Percentiles rank a stretch among this genome's conserved stretches.
These are phyloP conservation scores for Masticophis lateralis DNA, from an alignment of 2,797 vertebrate genomes.

Conservation along the genomic window DNA sequence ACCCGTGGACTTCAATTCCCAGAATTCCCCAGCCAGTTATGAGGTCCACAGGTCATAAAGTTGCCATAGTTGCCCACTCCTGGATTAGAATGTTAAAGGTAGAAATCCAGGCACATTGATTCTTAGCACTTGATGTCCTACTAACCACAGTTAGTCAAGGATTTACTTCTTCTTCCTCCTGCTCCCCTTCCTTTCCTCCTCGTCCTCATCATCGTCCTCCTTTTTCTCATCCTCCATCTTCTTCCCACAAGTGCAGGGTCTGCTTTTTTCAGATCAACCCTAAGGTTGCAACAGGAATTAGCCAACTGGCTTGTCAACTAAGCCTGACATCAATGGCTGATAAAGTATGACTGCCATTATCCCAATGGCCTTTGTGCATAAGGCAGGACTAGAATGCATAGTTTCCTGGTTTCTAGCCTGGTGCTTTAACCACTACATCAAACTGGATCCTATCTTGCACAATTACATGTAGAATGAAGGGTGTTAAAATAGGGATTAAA, in stretches of 20 bases:
- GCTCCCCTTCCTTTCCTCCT: too few species aligned
- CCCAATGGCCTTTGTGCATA: not conserved
- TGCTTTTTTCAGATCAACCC: not conserved
- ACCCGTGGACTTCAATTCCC: not conserved
- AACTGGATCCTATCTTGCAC: not conserved
- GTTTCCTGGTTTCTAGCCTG: not conserved
- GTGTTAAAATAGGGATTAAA: not conserved
- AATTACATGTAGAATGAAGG: not conserved
- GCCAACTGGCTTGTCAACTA: too few species aligned
- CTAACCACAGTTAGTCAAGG: not conserved
- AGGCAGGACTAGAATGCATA: not conserved
- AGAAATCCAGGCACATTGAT: not conserved
- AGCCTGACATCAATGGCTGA: not conserved
- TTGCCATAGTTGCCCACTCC: not conserved
- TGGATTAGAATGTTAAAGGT: not conserved
- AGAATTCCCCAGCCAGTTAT: not conserved
- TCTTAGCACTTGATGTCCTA: not conserved
- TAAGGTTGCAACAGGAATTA: not conserved
- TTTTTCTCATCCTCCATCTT: not conserved
- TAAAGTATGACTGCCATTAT: not conserved
- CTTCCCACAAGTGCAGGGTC: not conserved
- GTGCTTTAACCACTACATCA: not conserved
- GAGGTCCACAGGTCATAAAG: not conserved
- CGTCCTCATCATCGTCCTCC: rapidly evolving
- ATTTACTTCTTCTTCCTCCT: not conserved